Evolutionary conservation across 2,888 invertebrate species (phyloP).

Genomic region (Drosophila sordidapex): DNA sequence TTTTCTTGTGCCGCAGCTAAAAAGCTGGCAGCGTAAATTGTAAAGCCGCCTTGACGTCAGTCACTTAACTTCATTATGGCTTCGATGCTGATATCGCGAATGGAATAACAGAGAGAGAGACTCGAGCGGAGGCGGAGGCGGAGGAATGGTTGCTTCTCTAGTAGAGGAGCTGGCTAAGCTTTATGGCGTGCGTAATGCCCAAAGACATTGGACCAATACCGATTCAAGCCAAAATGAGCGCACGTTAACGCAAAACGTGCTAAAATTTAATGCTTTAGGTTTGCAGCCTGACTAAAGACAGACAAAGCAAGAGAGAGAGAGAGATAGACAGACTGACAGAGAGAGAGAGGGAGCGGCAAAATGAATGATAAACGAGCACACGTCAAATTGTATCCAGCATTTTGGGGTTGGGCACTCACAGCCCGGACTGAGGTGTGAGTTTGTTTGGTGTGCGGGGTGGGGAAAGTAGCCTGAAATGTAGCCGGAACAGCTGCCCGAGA

Average conservation of each 20-base stretch:
- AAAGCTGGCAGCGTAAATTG: constrained; percentile 55
- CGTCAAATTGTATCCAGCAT: constrained; percentile 71
- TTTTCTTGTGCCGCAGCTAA: constrained; percentile 7
- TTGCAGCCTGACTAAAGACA: constrained; percentile 24
- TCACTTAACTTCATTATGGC: constrained; percentile 78
- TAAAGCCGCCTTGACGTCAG: constrained; percentile 71
- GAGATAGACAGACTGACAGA: neutral
- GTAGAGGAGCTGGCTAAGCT: constrained; percentile 65
- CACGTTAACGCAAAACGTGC: constrained; percentile 78
- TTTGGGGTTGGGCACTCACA: neutral
- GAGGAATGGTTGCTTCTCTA: constrained; percentile 8
- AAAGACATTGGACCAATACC: constrained; percentile 48
- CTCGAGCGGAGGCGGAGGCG: neutral
- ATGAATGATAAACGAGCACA: constrained; percentile 83
- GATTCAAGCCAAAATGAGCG: constrained; percentile 65
- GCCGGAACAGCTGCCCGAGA: constrained; percentile 63
- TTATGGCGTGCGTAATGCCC: constrained; percentile 81
- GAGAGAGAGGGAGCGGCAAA: constrained; percentile 57
- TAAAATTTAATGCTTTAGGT: constrained; percentile 80
- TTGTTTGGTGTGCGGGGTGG: neutral
- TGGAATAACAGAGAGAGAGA: constrained; percentile 7
- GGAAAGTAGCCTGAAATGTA: constrained; percentile 18
- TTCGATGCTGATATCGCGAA: constrained; percentile 50
- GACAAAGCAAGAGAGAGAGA: neutral
- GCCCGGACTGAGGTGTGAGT: neutral